phyloP scores from a whole-genome alignment of 1,140 invertebrate species.

The Drosophila mayri region DNA sequence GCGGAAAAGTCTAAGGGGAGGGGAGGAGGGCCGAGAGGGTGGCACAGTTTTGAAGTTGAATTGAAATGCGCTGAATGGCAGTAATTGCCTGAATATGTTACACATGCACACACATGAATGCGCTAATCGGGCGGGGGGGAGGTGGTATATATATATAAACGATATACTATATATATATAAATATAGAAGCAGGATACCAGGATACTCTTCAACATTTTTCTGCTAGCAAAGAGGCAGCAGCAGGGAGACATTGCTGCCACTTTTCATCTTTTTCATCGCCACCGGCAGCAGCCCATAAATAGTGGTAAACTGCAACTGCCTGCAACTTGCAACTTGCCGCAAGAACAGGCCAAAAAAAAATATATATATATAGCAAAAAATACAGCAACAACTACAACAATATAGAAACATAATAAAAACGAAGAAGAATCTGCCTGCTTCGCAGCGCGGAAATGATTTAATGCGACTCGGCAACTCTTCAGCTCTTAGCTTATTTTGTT shows the following conservation, averaged over 20 bases:
- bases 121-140: conserved; percentile 46
- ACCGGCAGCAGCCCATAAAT: conserved; percentile 58
- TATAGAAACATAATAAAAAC: conserved; percentile 9
- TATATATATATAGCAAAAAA: no score
- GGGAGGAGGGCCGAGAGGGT: conserved; percentile 5
- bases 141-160: not conserved
- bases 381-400: not conserved
- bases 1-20: not conserved
- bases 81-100: conserved; percentile 83
- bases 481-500: conserved; percentile 78
- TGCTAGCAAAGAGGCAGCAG: conserved; percentile 43
- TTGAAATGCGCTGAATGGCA: conserved; percentile 82
- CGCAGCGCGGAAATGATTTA: conserved; percentile 82
- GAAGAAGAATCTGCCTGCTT: conserved; percentile 55
- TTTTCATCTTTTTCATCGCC: conserved; percentile 55
- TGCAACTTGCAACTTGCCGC: conserved; percentile 37
- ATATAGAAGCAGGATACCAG: conserved; percentile 23
- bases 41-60: conserved; percentile 79
- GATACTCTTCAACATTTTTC: conserved; percentile 64
- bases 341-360: conserved; percentile 35
- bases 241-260: conserved; percentile 51
- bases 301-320: conserved; percentile 74
- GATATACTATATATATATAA: conserved; percentile 13
- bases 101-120: conserved; percentile 78
- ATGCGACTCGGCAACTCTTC: conserved; percentile 77